These are phyloP conservation scores for Zoanthus sansibaricus DNA, from an alignment of 92 coral and sea anemone species.

Conservation along the genomic window DNA sequence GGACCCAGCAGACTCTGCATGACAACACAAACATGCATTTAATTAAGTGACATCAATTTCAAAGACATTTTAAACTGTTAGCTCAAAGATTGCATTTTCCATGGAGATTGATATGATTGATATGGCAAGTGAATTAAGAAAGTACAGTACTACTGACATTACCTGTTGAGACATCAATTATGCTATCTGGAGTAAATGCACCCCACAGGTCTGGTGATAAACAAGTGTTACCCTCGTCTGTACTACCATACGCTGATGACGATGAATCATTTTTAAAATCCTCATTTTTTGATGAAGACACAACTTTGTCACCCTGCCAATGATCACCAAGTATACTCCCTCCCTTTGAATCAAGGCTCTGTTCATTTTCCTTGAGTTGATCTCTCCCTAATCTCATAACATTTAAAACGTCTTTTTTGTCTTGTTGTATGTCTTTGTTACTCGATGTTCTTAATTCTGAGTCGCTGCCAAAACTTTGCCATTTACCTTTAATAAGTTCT, in stretches of 20 bases:
- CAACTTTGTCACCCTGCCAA: conserved; percentile 2
- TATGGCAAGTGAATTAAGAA: no score
- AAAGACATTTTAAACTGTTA: no score
- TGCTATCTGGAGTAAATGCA: conserved; percentile 95
- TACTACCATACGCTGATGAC: conserved; percentile 64
- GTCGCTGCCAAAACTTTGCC: conserved; percentile 74
- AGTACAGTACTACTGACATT: not conserved
- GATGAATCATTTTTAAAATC: conserved; percentile 58
- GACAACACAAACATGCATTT: no score
- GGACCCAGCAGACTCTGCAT: no score
- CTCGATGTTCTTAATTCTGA: conserved; percentile 34
- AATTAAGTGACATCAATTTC: no score
- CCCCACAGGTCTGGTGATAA: conserved; percentile 84
- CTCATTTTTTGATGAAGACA: conserved; percentile 16
- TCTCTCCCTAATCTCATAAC: conserved; percentile 8
- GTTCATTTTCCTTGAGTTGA: not conserved
- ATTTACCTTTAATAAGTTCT: conserved; percentile 37
- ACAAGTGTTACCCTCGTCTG: conserved; percentile 52
- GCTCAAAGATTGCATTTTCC: no score
- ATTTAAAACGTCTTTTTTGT: not conserved
- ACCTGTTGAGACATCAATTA: conserved; percentile 97
- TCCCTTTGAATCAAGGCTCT: not conserved
- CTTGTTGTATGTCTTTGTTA: not conserved
- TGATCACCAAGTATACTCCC: not conserved
- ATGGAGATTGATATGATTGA: no score